Evolutionary conservation across 2,888 invertebrate genomes (phyloP), one percentile per base, ranked within the genome.

Genomic region (Trachelus tabidus): DNA sequence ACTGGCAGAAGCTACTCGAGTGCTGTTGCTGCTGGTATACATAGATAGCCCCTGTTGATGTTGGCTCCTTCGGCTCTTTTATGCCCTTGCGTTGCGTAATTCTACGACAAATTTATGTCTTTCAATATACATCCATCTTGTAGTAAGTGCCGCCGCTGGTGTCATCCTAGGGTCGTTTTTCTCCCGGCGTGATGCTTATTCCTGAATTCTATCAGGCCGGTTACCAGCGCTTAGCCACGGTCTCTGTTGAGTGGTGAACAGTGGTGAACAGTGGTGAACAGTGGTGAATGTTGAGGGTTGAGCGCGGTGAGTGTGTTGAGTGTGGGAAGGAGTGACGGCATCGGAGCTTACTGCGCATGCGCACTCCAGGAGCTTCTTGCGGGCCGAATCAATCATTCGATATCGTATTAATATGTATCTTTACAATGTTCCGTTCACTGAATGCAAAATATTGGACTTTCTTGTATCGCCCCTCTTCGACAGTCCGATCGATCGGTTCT

Each of bases 341-440:
- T 2, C 15, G 31, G 31, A 40, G 6, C 0, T 0, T 9, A 23
- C 6, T 23, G 56, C 56, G 56, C 56, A 56, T 56, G 56, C 23
- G 56, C 56, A 9, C 56, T 56, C 1, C 9, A 11, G 15, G 23
- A 56, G 23, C 56, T 56, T 23, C 56, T 56, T 23, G 56, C 23
- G 30, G 37, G n/a, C 69, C 35, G 35, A 80, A 83, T 83, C 83
- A 79, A 82, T 83, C 83, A 81, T 81, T 80, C 80, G 82, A 79
- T 82, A 81, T 56, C 79, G 77, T 77, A 81, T 83, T 81, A 79
- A 83, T 81, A 79, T 82, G 78, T 81, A 83, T 80, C 79, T 82
- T 79, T 78, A 75, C 80, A 79, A 82, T 84, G 83, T 71, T 71
- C 31, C 71, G 31, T 56, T 56, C 56, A 56, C 56, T 23, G 56